These are phyloP conservation scores for Agelaius tricolor DNA, from an alignment of 2,113 vertebrate genomes.

Conservation along the genomic window DNA sequence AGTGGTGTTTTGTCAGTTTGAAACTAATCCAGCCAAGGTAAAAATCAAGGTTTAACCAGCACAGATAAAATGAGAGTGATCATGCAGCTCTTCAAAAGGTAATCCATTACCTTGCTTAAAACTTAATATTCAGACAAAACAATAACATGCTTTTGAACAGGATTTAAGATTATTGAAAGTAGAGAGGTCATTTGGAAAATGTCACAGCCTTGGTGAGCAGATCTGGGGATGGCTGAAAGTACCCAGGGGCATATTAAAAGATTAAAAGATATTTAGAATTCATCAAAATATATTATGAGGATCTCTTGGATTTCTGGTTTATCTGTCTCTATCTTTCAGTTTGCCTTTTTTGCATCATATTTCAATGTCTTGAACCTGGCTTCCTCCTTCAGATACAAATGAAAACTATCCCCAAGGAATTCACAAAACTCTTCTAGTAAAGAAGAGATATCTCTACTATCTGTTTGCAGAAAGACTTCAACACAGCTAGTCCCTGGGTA, in stretches of 20 bases:
- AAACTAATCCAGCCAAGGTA: background rate
- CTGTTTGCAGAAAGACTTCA: background rate
- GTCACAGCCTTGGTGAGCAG: background rate
- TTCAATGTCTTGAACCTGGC: background rate
- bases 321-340: background rate
- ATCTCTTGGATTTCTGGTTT: background rate
- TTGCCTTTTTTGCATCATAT: background rate
- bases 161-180: background rate
- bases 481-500: background rate
- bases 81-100: background rate
- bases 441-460: background rate
- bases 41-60: background rate
- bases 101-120: background rate
- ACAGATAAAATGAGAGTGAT: background rate
- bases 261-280: background rate
- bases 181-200: slow-evolving; percentile 8
- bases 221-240: background rate
- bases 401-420: background rate
- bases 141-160: background rate
- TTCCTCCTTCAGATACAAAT: background rate
- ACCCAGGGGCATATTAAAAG: slow-evolving; percentile 25
- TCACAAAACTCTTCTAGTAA: background rate
- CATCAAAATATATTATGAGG: background rate
- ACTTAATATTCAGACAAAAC: background rate
- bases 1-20: background rate